Evolutionary conservation across 2,797 vertebrate species (phyloP).

Genomic region (Cirrhinus molitorella): DNA sequence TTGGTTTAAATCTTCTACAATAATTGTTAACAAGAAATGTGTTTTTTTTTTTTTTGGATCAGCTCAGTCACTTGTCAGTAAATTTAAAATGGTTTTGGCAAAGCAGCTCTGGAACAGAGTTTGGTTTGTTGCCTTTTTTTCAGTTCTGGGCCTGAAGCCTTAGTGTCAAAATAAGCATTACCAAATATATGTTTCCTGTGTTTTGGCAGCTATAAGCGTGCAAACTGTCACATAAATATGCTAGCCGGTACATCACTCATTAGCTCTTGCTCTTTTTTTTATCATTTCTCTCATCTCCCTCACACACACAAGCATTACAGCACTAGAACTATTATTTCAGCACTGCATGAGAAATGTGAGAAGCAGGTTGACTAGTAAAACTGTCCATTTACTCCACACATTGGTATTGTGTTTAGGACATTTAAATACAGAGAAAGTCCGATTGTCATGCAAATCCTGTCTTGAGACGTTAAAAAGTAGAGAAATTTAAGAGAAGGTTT

Average conservation of each 20-base stretch:
- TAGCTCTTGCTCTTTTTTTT: background rate
- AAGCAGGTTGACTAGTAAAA: background rate
- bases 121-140: background rate
- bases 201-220: conserved; percentile 1
- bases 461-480: background rate
- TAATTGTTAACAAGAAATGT: background rate
- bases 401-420: background rate
- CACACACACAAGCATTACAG: background rate
- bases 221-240: conserved; percentile 18
- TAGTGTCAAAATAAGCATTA: background rate
- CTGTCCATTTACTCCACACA: background rate
- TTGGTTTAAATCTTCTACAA: background rate
- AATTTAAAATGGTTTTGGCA: background rate
- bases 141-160: background rate
- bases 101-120: background rate
- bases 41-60: background rate
- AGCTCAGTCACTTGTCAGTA: background rate
- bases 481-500: background rate
- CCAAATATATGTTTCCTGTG: conserved; percentile 5
- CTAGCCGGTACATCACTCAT: background rate
- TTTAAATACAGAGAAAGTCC: background rate
- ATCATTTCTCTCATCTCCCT: background rate
- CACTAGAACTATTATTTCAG: background rate
- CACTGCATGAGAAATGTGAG: conserved; percentile 4
- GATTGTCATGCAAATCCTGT: too few species aligned